A percentile compares a stretch with the other conserved stretches of the same genome.
Evolutionary conservation across 2,888 invertebrate genomes (phyloP).

Genomic region (Drosophila peninsularis): DNA sequence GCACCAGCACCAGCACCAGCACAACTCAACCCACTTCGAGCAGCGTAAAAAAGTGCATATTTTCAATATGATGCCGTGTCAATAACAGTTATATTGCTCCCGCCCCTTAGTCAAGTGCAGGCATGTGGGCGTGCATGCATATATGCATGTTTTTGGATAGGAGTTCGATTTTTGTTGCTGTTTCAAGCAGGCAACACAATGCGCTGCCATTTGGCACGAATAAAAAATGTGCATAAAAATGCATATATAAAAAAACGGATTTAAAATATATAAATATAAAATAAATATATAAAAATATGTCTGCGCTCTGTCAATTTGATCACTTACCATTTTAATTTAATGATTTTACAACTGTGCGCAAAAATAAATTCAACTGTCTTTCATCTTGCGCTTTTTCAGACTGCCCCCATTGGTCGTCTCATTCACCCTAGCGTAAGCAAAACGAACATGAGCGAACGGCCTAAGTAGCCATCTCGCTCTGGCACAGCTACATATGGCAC

Average conservation of each 20-base stretch:
- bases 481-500: background rate
- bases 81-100: slow-evolving; percentile 77
- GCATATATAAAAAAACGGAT: background rate
- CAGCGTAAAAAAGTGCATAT: slow-evolving; percentile 57
- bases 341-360: background rate
- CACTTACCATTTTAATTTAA: background rate
- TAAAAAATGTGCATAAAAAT: background rate
- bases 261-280: background rate
- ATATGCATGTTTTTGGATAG: background rate
- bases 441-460: background rate
- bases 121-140: slow-evolving; percentile 26
- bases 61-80: slow-evolving; percentile 80
- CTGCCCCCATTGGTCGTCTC: background rate
- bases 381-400: background rate
- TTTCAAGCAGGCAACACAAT: slow-evolving; percentile 22
- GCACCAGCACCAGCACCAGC: slow-evolving; percentile 10
- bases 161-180: slow-evolving; percentile 10
- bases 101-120: slow-evolving; percentile 35
- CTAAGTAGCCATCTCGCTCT: background rate
- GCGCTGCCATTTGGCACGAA: slow-evolving; percentile 31
- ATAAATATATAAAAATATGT: background rate
- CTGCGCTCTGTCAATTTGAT: background rate
- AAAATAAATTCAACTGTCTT: background rate
- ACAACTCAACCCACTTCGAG: slow-evolving; percentile 17
- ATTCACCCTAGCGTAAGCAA: background rate